These are phyloP conservation scores for Gallinago paraguaiae DNA, from an alignment of 2,113 vertebrate species.

Conservation along the genomic window DNA sequence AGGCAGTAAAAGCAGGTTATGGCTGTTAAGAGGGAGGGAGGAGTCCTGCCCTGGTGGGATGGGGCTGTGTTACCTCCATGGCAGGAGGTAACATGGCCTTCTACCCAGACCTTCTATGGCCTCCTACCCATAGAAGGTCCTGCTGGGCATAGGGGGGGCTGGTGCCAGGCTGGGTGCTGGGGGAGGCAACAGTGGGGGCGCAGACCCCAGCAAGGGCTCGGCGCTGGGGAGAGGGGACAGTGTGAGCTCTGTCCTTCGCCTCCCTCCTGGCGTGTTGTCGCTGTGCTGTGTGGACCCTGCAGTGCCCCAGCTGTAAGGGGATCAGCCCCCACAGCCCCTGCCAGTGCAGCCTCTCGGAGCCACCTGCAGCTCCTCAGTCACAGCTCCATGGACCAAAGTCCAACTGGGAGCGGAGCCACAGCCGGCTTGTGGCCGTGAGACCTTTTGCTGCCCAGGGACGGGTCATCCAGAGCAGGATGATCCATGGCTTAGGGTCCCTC, in stretches of 20 bases:
- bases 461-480: accelerated
- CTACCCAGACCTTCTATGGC: no score
- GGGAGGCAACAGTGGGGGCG: accelerated
- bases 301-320: neutral
- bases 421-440: accelerated
- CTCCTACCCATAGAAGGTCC: neutral
- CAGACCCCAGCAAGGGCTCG: neutral
- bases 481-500: accelerated
- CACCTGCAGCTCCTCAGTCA: neutral
- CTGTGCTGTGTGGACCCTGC: neutral
- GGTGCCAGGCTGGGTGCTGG: neutral
- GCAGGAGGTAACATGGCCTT: no score
- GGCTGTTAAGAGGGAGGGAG: neutral
- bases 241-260: neutral
- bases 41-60: accelerated
- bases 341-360: neutral
- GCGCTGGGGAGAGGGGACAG: neutral
- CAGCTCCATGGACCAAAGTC: accelerated
- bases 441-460: neutral
- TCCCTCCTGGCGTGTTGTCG: accelerated
- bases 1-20: neutral
- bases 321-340: neutral
- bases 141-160: accelerated
- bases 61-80: accelerated
- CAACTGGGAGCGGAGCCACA: neutral